Evolutionary conservation across 2,113 vertebrate genomes (phyloP).

Genomic region (Etheostoma spectabile): DNA sequence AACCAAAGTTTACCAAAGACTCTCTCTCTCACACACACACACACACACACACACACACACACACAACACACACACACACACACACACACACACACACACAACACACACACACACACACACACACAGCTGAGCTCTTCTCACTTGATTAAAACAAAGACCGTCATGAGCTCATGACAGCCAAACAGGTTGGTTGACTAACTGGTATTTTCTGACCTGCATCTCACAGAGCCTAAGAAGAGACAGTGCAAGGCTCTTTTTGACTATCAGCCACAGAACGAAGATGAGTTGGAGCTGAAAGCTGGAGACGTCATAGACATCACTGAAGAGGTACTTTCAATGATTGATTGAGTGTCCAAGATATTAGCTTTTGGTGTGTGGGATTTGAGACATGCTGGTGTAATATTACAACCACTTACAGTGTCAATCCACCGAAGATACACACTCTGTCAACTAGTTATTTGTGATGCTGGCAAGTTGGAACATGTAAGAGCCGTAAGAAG

Average conservation of each 20-base stretch:
- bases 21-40: background rate
- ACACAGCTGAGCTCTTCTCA: background rate
- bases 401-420: background rate
- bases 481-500: background rate
- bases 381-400: background rate
- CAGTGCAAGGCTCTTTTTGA: slow-evolving; percentile 92
- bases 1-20: too few species aligned
- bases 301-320: slow-evolving; percentile 91
- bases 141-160: background rate
- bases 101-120: background rate
- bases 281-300: slow-evolving; percentile 92
- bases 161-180: background rate
- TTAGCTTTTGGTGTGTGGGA: background rate
- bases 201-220: background rate
- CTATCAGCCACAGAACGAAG: slow-evolving; percentile 93
- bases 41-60: background rate
- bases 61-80: background rate
- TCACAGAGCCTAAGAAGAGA: slow-evolving; percentile 88
- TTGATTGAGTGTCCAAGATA: too few species aligned
- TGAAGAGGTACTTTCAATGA: slow-evolving; percentile 88
- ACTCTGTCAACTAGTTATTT: background rate
- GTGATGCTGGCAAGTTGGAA: slow-evolving; percentile 14
- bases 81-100: background rate
- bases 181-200: slow-evolving; percentile 23
- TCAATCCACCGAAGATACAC: background rate